Percentiles rank a stretch among this genome's conserved stretches.
Conservation (phyloP, 2,113 vertebrate species). For the Limnothrissa miodon region DNA sequence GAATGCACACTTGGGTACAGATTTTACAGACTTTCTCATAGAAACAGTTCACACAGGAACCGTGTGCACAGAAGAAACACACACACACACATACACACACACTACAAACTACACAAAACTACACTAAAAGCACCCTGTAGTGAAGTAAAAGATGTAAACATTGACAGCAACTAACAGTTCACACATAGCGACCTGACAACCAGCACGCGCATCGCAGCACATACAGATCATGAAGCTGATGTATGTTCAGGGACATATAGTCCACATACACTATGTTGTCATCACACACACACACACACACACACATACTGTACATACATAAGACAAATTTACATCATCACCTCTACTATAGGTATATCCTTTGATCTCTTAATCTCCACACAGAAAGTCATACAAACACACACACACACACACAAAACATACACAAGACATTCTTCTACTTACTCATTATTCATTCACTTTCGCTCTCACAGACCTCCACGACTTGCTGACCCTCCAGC, state of each 20-base stretch:
- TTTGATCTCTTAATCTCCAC: not conserved
- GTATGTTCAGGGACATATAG: slow-evolving; percentile 57
- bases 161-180: not conserved
- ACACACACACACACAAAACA: not conserved
- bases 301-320: not conserved
- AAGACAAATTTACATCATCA: not conserved
- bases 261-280: slow-evolving; percentile 87
- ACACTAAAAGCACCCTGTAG: not conserved
- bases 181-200: not conserved
- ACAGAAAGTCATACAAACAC: not conserved
- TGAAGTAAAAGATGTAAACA: not conserved
- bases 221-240: not conserved
- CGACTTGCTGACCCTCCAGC: not conserved
- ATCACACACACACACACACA: not conserved
- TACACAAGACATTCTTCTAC: not conserved
- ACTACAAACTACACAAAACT: too few relatives aligned
- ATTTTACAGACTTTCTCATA: not conserved
- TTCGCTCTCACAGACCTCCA: not conserved
- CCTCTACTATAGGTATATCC: not conserved
- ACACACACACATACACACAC: not conserved
- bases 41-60: not conserved
- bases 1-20: too few relatives aligned
- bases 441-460: not conserved
- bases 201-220: not conserved
- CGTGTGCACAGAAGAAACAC: not conserved